Evolutionary conservation across 1,140 invertebrate species (phyloP).

Genomic region (Pseudomyrmex dendroicus): DNA sequence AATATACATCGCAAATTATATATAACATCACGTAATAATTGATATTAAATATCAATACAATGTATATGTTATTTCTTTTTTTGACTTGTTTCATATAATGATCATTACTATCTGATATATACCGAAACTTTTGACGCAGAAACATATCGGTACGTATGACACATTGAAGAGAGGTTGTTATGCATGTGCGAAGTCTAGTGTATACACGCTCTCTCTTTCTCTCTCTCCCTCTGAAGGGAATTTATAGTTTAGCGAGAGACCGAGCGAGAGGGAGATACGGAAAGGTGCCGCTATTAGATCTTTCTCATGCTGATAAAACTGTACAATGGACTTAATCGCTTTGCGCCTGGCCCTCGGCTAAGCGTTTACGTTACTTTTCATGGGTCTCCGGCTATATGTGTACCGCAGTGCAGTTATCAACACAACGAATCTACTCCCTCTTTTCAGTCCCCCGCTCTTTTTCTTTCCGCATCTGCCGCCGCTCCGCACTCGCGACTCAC

Average conservation of each 20-base stretch:
- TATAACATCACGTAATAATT: too few species aligned
- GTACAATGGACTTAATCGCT: slow-evolving; percentile 85
- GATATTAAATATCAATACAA: too few species aligned
- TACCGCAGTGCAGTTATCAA: slow-evolving; percentile 67
- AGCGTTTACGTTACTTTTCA: slow-evolving; percentile 85
- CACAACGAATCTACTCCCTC: slow-evolving; percentile 69
- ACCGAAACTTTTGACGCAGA: slow-evolving; percentile 41
- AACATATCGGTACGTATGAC: slow-evolving; percentile 79
- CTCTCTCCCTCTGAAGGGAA: slow-evolving; percentile 57
- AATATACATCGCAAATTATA: too few species aligned
- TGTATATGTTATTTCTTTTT: neutral
- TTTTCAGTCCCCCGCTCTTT: slow-evolving; percentile 54
- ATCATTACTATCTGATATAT: too few species aligned
- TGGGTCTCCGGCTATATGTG: slow-evolving; percentile 75
- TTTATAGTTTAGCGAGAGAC: slow-evolving; percentile 63
- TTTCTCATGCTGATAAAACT: slow-evolving; percentile 85
- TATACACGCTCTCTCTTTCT: neutral
- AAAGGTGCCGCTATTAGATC: slow-evolving; percentile 81
- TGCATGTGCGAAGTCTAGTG: slow-evolving; percentile 43
- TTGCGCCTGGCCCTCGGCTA: slow-evolving; percentile 78
- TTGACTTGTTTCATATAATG: slow-evolving; percentile 10
- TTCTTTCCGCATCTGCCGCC: slow-evolving; percentile 24
- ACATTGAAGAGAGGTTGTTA: slow-evolving; percentile 77
- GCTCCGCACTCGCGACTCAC: slow-evolving; percentile 35
- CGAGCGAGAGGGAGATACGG: slow-evolving; percentile 35